Percentiles rank a stretch among this genome's conserved stretches.
Conservation (phyloP, 2,888 invertebrate genomes). For the Saturnia japonica region DNA sequence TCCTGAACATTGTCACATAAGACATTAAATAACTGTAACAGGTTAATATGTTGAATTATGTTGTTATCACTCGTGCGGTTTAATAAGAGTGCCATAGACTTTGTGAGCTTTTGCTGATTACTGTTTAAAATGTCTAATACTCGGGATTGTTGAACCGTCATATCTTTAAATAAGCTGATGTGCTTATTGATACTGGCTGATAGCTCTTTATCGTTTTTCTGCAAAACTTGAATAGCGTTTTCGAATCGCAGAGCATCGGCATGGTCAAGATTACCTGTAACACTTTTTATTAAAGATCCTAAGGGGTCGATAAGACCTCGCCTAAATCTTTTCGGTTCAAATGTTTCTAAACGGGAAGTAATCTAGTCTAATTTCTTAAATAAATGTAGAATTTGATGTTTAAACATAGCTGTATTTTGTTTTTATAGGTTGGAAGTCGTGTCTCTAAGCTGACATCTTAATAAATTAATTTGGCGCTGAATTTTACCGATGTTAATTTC, state of each 20-base stretch:
- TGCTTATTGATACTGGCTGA: not conserved
- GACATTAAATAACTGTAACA: too few relatives aligned
- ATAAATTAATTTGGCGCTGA: too few relatives aligned
- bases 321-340: too few relatives aligned
- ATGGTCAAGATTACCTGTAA: too few relatives aligned
- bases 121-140: too few relatives aligned
- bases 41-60: not conserved
- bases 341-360: too few relatives aligned
- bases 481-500: not conserved
- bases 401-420: not conserved
- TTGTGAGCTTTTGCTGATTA: too few relatives aligned
- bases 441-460: not conserved
- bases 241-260: too few relatives aligned
- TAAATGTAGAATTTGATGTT: not conserved
- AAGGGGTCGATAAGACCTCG: too few relatives aligned
- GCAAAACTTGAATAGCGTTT: not conserved
- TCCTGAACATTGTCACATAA: too few relatives aligned
- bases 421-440: not conserved
- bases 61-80: not conserved
- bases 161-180: not conserved
- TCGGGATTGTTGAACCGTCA: too few relatives aligned
- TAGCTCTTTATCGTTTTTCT: constrained; percentile 1
- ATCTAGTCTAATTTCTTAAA: constrained; percentile 1
- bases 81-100: not conserved
- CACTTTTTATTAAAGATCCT: too few relatives aligned